Conservation (phyloP, 2,888 invertebrate species). For the Harpalus rufipes region DNA sequence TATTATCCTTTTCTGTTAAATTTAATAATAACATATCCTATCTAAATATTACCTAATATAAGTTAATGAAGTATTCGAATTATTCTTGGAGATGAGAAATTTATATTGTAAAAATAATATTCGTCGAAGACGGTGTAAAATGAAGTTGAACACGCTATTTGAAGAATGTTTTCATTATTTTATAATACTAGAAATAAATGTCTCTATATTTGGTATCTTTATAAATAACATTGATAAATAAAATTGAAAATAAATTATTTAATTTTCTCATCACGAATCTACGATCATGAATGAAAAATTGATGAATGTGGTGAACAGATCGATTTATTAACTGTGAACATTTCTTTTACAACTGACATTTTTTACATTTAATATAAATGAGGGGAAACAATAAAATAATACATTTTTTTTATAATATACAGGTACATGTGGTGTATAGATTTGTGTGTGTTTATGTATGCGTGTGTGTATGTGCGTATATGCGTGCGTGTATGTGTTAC, state of each 20-base stretch:
- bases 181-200: neutral
- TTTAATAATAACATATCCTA: too few relatives aligned
- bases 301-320: neutral
- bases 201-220: neutral
- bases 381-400: neutral
- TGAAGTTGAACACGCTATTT: neutral
- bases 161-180: neutral
- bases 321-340: neutral
- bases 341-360: neutral
- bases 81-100: too few relatives aligned
- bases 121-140: neutral
- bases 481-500: too few relatives aligned
- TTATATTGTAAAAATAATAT: neutral
- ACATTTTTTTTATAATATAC: too few relatives aligned
- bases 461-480: too few relatives aligned
- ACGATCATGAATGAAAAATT: neutral
- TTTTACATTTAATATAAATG: neutral
- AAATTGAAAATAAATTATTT: neutral
- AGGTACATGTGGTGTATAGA: too few relatives aligned
- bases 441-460: too few relatives aligned
- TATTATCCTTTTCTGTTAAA: too few relatives aligned
- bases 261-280: neutral
- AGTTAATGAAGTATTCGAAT: too few relatives aligned
- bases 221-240: neutral
- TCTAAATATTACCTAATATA: too few relatives aligned